phyloP scores from a whole-genome alignment of 2,797 vertebrate species.

The Melanotaenia boesemani region DNA sequence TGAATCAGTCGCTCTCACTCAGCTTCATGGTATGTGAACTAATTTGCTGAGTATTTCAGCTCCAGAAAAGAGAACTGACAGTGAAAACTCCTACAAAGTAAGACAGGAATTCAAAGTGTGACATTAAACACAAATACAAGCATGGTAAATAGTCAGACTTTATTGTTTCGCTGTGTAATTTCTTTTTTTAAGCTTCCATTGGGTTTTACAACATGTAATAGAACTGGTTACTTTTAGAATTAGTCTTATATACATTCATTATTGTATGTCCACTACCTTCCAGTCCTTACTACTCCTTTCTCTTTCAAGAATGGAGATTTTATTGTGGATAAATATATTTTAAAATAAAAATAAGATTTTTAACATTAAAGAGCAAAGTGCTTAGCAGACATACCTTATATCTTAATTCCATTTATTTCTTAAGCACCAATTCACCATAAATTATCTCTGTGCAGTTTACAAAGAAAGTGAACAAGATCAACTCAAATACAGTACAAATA shows the following conservation, averaged over 20 bases:
- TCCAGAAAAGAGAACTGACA: slow-evolving; percentile 21
- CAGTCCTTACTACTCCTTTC: too few relatives aligned
- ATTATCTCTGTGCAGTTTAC: neutral
- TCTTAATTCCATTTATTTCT: neutral
- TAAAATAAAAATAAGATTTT: too few relatives aligned
- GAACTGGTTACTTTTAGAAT: too few relatives aligned
- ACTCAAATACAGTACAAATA: neutral
- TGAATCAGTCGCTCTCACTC: neutral
- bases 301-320: too few relatives aligned
- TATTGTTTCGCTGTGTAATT: slow-evolving; percentile 3
- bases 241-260: too few relatives aligned
- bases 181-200: neutral
- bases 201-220: too few relatives aligned
- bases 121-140: slow-evolving; percentile 39
- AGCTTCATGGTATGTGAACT: neutral
- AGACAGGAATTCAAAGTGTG: slow-evolving; percentile 1
- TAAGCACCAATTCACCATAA: neutral
- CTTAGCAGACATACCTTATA: too few relatives aligned
- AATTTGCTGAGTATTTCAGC: slow-evolving; percentile 7
- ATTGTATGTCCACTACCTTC: too few relatives aligned
- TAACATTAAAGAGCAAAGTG: too few relatives aligned
- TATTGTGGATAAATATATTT: too few relatives aligned
- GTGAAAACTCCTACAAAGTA: neutral
- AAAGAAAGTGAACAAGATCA: neutral
- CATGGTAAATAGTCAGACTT: slow-evolving; percentile 1